Evolutionary conservation across 2,797 vertebrate genomes (phyloP).

Genomic region (Mus caroli): DNA sequence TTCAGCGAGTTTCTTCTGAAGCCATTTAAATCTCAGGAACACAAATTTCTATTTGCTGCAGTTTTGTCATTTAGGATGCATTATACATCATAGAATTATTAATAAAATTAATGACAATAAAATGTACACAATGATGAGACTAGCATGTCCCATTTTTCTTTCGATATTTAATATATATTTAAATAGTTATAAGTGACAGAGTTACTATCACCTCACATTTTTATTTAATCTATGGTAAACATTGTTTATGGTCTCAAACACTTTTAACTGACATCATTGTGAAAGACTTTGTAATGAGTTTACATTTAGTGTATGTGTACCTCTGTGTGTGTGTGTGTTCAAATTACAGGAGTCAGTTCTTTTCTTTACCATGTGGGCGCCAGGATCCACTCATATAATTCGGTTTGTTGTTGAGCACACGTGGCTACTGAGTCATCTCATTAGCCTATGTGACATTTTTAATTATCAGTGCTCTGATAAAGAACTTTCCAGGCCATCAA

Average conservation of each 20-base stretch:
- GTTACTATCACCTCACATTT: background rate
- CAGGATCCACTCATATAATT: background rate
- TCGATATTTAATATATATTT: background rate
- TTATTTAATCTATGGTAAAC: background rate
- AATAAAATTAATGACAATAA: background rate
- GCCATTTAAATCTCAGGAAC: background rate
- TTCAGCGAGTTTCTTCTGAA: background rate
- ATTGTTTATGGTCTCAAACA: too few species aligned
- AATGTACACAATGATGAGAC: background rate
- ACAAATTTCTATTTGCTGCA: background rate
- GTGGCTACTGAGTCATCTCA: background rate
- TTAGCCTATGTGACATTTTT: background rate
- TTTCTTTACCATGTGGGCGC: background rate
- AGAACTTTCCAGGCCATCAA: background rate
- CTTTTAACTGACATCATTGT: background rate
- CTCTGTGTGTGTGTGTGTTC: background rate
- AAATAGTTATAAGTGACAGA: background rate
- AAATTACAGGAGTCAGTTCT: background rate
- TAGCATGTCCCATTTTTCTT: background rate
- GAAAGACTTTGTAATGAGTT: background rate
- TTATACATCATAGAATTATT: background rate
- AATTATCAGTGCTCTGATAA: background rate
- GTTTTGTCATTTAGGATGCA: background rate
- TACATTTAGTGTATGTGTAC: background rate
- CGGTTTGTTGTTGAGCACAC: background rate